A percentile compares a stretch with the other conserved stretches of the same genome.
Evolutionary conservation across 2,113 vertebrate species (phyloP).

Genomic region (Tretioscincus oriximinensis): DNA sequence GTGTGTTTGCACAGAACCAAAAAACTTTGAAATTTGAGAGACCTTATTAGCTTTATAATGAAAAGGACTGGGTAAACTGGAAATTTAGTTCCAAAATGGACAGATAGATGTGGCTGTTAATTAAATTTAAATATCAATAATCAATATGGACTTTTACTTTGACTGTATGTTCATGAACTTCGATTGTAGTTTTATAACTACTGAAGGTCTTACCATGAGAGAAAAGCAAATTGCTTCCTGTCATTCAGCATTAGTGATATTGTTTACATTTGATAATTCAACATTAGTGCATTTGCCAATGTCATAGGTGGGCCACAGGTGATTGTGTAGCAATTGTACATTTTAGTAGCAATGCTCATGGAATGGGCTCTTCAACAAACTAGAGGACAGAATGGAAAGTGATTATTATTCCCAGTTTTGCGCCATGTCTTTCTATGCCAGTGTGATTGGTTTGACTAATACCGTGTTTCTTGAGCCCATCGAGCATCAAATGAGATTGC

Average conservation of each 20-base stretch:
- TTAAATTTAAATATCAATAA: neutral
- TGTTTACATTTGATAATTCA: too few species aligned
- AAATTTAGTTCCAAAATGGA: neutral
- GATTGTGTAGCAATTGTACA: too few species aligned
- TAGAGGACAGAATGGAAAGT: too few species aligned
- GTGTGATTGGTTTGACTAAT: too few species aligned
- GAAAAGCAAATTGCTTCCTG: neutral
- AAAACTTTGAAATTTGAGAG: neutral
- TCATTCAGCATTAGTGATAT: too few species aligned
- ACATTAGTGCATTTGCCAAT: neutral
- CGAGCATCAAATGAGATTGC: neutral
- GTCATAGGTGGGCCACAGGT: too few species aligned
- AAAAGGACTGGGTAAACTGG: neutral
- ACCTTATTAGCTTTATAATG: neutral
- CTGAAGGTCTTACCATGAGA: too few species aligned
- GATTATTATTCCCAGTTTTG: too few species aligned
- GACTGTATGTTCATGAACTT: neutral
- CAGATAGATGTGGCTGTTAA: neutral
- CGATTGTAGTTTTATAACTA: neutral
- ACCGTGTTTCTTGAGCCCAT: neutral
- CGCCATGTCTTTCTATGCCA: too few species aligned
- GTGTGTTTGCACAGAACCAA: neutral
- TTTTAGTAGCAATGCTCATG: too few species aligned
- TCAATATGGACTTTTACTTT: neutral
- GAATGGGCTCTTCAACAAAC: too few species aligned